Percentiles rank a stretch among this genome's conserved stretches.
Evolutionary conservation across 1,140 invertebrate species (phyloP).

Genomic region (Bombus pyrosoma): DNA sequence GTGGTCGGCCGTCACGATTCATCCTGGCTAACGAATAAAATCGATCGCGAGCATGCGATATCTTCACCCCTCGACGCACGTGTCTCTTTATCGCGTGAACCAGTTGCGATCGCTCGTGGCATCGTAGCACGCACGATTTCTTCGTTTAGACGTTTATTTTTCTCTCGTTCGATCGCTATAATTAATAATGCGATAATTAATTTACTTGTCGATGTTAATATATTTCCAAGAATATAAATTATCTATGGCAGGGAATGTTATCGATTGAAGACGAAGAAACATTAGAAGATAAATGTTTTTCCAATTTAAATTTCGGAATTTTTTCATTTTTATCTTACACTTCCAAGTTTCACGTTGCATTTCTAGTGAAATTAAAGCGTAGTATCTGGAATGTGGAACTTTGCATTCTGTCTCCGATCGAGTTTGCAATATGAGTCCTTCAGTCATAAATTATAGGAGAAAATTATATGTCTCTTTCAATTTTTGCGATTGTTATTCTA

Average conservation of each 20-base stretch:
- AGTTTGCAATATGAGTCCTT: not conserved
- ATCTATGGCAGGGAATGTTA: not conserved
- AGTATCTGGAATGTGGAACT: too few species aligned
- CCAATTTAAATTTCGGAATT: too few species aligned
- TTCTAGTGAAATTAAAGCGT: too few species aligned
- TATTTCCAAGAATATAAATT: not conserved
- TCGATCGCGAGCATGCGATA: conserved; percentile 42
- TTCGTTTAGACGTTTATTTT: not conserved
- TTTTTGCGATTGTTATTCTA: not conserved
- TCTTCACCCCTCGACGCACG: not conserved
- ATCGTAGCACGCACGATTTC: conserved; percentile 1
- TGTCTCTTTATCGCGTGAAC: conserved; percentile 18
- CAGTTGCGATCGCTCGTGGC: not conserved
- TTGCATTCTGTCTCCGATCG: too few species aligned
- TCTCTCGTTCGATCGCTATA: not conserved
- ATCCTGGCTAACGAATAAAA: conserved; percentile 64
- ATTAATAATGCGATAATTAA: conserved; percentile 8
- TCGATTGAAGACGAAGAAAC: too few species aligned
- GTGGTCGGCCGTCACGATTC: conserved; percentile 68
- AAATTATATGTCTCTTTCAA: not conserved
- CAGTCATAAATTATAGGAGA: not conserved
- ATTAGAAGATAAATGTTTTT: too few species aligned
- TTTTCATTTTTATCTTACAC: too few species aligned
- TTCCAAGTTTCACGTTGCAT: too few species aligned
- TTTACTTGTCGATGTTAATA: not conserved